Percentiles rank a stretch among this genome's conserved stretches.
phyloP scores from a whole-genome alignment of 2,113 vertebrate genomes.

The Hippoglossus stenolepis region DNA sequence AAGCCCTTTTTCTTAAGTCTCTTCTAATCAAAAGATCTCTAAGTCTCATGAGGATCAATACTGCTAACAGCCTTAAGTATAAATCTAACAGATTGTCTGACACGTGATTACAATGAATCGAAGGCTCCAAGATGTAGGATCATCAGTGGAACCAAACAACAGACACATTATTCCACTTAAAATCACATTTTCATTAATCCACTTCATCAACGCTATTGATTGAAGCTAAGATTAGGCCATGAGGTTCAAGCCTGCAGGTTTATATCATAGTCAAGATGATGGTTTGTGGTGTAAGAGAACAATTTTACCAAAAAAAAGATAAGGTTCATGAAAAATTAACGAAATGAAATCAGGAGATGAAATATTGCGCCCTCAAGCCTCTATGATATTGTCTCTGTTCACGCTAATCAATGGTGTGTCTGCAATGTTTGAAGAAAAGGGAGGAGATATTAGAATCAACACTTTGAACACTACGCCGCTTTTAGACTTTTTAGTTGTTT shows the following conservation, averaged over 20 bases:
- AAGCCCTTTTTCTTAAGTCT: background rate
- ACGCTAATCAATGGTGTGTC: constrained; percentile 36
- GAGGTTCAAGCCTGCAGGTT: constrained; percentile 49
- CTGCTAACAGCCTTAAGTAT: background rate
- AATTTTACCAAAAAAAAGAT: constrained; percentile 53
- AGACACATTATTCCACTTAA: constrained; percentile 52
- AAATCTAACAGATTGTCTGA: background rate
- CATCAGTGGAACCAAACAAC: constrained; percentile 52
- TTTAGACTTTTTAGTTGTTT: background rate
- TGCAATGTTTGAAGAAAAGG: constrained; percentile 12
- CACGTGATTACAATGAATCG: constrained; percentile 26
- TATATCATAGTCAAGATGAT: constrained; percentile 56
- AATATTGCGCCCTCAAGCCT: constrained; percentile 50
- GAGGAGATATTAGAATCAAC: constrained; percentile 25
- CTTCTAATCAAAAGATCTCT: constrained; percentile 13
- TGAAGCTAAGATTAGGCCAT: constrained; percentile 32
- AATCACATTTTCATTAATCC: constrained; percentile 39
- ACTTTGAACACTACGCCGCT: background rate
- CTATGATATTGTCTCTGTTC: constrained; percentile 44
- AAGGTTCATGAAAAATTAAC: constrained; percentile 50
- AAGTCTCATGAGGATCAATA: constrained; percentile 6
- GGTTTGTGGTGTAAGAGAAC: constrained; percentile 33
- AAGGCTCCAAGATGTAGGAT: constrained; percentile 14
- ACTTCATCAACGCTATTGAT: constrained; percentile 35
- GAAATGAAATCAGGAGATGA: constrained; percentile 45